These are phyloP conservation scores for Archips xylosteana DNA, from an alignment of 2,888 invertebrate species.

Conservation along the genomic window DNA sequence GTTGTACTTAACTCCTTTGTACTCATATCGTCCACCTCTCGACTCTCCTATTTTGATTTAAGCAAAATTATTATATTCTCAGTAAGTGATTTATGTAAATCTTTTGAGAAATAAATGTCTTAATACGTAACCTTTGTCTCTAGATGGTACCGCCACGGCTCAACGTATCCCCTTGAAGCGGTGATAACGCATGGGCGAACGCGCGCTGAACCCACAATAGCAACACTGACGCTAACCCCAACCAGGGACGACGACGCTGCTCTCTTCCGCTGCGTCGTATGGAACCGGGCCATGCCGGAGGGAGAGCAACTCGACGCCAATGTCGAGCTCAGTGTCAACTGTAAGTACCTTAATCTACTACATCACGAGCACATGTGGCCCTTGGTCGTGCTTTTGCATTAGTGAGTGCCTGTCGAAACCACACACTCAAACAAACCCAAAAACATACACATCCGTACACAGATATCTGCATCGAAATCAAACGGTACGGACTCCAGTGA, in stretches of 20 bases:
- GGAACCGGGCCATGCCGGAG: slow-evolving; percentile 95
- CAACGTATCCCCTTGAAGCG: slow-evolving; percentile 89
- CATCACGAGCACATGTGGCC: neutral
- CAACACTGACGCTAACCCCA: slow-evolving; percentile 91
- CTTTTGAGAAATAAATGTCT: neutral
- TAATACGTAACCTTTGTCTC: slow-evolving; percentile 38
- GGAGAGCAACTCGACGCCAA: slow-evolving; percentile 92
- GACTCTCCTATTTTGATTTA: no score
- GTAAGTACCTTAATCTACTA: slow-evolving; percentile 85
- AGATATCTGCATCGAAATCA: no score
- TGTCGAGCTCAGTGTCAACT: slow-evolving; percentile 94
- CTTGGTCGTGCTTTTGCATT: neutral
- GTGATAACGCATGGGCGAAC: slow-evolving; percentile 89
- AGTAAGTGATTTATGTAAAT: no score
- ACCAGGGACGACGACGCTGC: slow-evolving; percentile 94
- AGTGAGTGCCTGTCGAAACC: neutral
- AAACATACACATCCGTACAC: neutral
- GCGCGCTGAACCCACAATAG: slow-evolving; percentile 90
- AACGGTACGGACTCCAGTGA: no score
- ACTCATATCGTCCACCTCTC: no score
- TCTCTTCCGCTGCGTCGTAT: slow-evolving; percentile 93
- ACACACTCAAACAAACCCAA: neutral
- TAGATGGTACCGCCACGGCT: slow-evolving; percentile 94
- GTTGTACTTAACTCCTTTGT: no score
- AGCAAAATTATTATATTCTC: no score